Conservation (phyloP, 2,888 invertebrate species). For the Carterocephalus palaemon region DNA sequence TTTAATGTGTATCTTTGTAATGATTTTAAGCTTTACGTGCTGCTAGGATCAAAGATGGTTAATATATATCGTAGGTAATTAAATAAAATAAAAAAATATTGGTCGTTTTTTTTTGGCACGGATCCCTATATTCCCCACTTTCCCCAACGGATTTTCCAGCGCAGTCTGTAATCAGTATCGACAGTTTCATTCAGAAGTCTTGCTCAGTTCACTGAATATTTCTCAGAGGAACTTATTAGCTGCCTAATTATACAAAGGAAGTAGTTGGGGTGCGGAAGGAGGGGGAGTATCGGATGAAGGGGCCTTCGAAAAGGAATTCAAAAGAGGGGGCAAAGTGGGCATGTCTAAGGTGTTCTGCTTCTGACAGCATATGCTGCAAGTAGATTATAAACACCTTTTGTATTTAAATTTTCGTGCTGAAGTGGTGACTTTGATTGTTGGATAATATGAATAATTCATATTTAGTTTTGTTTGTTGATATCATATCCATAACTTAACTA, state of each 20-base stretch:
- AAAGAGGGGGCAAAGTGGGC: background rate
- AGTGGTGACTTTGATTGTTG: conserved; percentile 4
- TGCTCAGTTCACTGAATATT: conserved; percentile 56
- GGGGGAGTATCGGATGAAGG: conserved; percentile 25
- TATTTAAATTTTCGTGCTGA: conserved; percentile 27
- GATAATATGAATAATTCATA: background rate
- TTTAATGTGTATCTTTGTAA: too few species aligned
- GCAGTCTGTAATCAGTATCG: conserved; percentile 56
- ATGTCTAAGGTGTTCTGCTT: conserved; percentile 25
- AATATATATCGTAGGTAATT: too few species aligned
- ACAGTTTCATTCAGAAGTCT: conserved; percentile 54
- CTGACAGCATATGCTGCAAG: conserved; percentile 29
- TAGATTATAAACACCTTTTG: conserved; percentile 18
- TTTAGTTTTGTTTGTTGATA: background rate
- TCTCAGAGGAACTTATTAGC: conserved; percentile 66
- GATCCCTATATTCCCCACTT: too few species aligned
- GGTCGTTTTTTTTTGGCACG: too few species aligned
- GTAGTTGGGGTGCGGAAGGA: conserved; percentile 42
- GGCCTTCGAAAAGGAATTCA: conserved; percentile 10
- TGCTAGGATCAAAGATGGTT: too few species aligned
- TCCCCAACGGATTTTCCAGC: conserved; percentile 38
- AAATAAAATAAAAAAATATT: too few species aligned
- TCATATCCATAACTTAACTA: too few species aligned
- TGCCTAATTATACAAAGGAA: conserved; percentile 73
- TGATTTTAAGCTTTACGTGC: too few species aligned